phyloP scores from a whole-genome alignment of 2,113 vertebrate species.

The Semicossyphus pulcher region DNA sequence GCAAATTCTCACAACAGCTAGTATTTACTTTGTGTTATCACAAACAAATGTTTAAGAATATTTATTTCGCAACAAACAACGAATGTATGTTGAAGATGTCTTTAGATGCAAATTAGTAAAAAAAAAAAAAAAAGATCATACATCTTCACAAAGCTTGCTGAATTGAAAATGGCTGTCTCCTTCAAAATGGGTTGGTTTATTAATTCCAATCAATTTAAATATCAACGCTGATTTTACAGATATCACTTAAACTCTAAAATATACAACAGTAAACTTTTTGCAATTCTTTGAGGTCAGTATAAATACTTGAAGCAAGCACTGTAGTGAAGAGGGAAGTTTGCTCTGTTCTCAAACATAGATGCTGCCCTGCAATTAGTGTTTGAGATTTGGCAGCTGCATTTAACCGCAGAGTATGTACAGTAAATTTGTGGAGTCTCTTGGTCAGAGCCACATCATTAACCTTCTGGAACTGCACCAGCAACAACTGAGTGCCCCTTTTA shows the following conservation, averaged over 20 bases:
- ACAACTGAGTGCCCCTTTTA: constrained; percentile 30
- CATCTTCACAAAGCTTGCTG: neutral
- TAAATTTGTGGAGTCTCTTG: constrained; percentile 56
- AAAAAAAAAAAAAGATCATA: constrained; percentile 4
- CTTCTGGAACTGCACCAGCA: constrained; percentile 61
- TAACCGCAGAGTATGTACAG: constrained; percentile 60
- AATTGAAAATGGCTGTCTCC: neutral
- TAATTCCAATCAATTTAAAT: constrained; percentile 21
- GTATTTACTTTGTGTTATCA: too few relatives aligned
- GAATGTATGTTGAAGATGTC: constrained; percentile 4
- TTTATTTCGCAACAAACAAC: too few relatives aligned
- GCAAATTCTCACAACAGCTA: constrained; percentile 40
- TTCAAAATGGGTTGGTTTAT: neutral
- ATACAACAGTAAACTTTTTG: too few relatives aligned
- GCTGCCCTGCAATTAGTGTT: constrained; percentile 58
- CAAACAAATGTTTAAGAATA: too few relatives aligned
- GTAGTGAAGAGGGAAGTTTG: neutral
- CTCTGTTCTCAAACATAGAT: constrained; percentile 11
- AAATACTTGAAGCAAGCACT: neutral
- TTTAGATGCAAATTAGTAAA: constrained; percentile 32
- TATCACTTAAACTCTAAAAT: too few relatives aligned
- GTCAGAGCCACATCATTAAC: constrained; percentile 72
- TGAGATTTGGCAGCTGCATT: constrained; percentile 62
- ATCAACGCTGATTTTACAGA: neutral
- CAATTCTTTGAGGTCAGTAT: neutral